Conservation (phyloP, 1,140 invertebrate genomes). For the Drosophila micromelanica region DNA sequence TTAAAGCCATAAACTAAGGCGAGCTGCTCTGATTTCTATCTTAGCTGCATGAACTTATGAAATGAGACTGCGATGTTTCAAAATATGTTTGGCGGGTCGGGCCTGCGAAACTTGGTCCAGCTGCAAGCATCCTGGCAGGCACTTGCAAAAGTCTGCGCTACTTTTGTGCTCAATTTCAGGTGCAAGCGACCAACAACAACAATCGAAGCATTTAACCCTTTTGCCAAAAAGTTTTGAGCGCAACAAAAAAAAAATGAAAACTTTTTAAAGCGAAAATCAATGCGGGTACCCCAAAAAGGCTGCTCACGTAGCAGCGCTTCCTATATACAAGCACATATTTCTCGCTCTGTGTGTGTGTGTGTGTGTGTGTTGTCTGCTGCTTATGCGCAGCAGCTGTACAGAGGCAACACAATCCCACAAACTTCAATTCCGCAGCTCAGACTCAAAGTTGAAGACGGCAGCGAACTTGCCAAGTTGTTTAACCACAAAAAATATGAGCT, state of each 20-base stretch:
- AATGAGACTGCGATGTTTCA: constrained; percentile 48
- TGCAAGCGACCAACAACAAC: constrained; percentile 46
- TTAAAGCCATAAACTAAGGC: constrained; percentile 55
- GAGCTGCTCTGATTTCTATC: constrained; percentile 55
- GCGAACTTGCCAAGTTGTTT: constrained; percentile 70
- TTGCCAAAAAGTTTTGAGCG: constrained; percentile 56
- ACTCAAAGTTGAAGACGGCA: constrained; percentile 50
- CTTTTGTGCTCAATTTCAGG: constrained; percentile 56
- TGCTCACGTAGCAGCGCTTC: constrained; percentile 60
- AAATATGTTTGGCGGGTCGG: constrained; percentile 52
- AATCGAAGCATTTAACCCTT: constrained; percentile 65
- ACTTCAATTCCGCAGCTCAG: not conserved
- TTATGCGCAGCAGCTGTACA: constrained; percentile 80
- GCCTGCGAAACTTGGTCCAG: constrained; percentile 66
- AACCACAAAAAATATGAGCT: constrained; percentile 79
- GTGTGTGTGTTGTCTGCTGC: constrained; percentile 40
- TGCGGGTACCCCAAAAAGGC: constrained; percentile 47
- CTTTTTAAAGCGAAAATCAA: constrained; percentile 68
- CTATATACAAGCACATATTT: constrained; percentile 43
- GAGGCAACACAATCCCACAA: constrained; percentile 36
- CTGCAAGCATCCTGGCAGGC: constrained; percentile 57
- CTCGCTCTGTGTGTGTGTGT: constrained; percentile 14
- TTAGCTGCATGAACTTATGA: constrained; percentile 56
- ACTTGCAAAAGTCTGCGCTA: constrained; percentile 49
- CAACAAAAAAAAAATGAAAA: constrained; percentile 22